These are phyloP conservation scores for Sylvia borin DNA, from an alignment of 2,797 vertebrate species.

Conservation along the genomic window DNA sequence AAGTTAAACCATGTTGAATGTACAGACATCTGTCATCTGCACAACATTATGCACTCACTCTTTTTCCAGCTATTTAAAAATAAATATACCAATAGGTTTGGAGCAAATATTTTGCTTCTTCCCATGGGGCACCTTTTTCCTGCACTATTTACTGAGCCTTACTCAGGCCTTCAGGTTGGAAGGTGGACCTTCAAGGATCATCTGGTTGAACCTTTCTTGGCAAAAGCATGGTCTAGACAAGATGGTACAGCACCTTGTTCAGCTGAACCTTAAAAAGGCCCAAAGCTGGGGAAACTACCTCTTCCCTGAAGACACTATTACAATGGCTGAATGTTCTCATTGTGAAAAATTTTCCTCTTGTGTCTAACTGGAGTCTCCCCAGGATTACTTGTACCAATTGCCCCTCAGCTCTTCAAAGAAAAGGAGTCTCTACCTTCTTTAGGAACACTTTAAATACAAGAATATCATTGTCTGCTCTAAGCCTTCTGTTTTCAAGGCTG, in stretches of 20 bases:
- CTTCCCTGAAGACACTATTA: neutral
- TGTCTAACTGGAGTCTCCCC: neutral
- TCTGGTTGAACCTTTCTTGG: neutral
- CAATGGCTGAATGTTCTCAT: neutral
- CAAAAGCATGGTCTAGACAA: neutral
- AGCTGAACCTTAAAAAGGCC: neutral
- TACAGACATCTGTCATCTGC: neutral
- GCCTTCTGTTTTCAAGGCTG: neutral
- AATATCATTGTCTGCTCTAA: accelerated
- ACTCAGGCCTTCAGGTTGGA: neutral
- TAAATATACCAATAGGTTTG: accelerated
- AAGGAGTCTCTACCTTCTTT: neutral
- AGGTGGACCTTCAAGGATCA: neutral
- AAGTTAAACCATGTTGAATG: neutral
- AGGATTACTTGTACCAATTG: too few relatives aligned
- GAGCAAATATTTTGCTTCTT: neutral
- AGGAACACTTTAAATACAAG: neutral
- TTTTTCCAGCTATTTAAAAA: neutral
- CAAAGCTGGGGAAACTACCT: neutral
- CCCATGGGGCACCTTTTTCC: neutral
- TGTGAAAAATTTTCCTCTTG: neutral
- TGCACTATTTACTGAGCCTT: neutral
- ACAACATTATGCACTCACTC: neutral
- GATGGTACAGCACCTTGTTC: neutral
- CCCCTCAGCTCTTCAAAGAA: neutral